phyloP scores from a whole-genome alignment of 2,888 invertebrate genomes.

The Dolomedes plantarius region DNA sequence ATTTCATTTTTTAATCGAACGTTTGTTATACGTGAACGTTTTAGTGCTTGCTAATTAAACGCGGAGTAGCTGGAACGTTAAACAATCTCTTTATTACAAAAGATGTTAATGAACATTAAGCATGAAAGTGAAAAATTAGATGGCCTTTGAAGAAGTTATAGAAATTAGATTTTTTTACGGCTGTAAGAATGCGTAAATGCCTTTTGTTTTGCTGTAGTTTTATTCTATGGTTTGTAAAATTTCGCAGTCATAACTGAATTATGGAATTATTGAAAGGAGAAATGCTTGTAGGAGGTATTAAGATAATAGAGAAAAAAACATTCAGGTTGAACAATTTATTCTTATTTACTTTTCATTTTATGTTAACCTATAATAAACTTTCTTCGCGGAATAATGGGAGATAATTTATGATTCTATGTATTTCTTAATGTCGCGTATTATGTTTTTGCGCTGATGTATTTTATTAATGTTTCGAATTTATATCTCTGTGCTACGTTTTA shows the following conservation, averaged over 20 bases:
- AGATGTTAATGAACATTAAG: constrained; percentile 18
- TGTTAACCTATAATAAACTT: constrained; percentile 1
- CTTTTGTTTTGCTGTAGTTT: not conserved
- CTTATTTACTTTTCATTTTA: constrained; percentile 11
- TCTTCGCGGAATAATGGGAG: not conserved
- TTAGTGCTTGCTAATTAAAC: constrained; percentile 7
- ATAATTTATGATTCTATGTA: constrained; percentile 12
- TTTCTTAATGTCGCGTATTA: constrained; percentile 2
- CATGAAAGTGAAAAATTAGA: constrained; percentile 14
- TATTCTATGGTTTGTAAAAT: constrained; percentile 7
- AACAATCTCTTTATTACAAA: constrained; percentile 18
- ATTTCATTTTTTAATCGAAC: not conserved
- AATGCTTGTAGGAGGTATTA: constrained; percentile 1
- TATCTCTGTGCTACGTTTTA: not conserved
- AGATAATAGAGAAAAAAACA: constrained; percentile 7
- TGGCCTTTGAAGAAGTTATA: constrained; percentile 11
- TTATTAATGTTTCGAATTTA: constrained; percentile 2
- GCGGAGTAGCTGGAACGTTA: not conserved
- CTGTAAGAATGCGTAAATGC: not conserved
- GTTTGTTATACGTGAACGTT: not conserved
- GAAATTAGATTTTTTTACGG: not conserved
- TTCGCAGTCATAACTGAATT: constrained; percentile 2
- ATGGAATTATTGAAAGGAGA: constrained; percentile 9
- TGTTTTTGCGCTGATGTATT: not conserved
- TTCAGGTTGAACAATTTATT: not conserved